These are phyloP conservation scores for Xiphophorus couchianus DNA, from an alignment of 2,113 vertebrate species.

Conservation along the genomic window DNA sequence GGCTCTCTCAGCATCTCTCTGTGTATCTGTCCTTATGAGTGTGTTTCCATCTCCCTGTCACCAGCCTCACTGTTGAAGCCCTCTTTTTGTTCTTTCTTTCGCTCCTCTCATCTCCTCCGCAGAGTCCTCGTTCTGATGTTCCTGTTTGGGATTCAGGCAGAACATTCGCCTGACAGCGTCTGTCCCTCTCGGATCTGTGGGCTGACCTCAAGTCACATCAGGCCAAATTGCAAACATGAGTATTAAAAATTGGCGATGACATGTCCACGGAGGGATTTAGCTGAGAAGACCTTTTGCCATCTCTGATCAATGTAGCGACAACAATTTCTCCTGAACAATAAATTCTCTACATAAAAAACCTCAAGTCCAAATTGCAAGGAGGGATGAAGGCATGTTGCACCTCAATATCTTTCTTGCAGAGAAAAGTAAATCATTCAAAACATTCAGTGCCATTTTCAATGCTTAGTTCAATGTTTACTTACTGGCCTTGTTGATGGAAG, in stretches of 20 bases:
- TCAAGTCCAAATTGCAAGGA: background rate
- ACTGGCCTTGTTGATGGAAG: slow-evolving; percentile 22
- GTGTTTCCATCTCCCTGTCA: slow-evolving; percentile 47
- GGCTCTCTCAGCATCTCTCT: slow-evolving; percentile 32
- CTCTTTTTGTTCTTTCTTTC: slow-evolving; percentile 35
- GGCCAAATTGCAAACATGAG: slow-evolving; percentile 39
- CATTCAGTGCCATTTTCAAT: slow-evolving; percentile 30
- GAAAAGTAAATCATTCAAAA: slow-evolving; percentile 25
- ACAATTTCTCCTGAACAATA: slow-evolving; percentile 15
- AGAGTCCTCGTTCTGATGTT: slow-evolving; percentile 47
- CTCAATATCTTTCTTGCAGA: slow-evolving; percentile 7
- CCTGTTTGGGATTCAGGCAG: slow-evolving; percentile 49
- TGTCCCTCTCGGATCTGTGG: slow-evolving; percentile 43
- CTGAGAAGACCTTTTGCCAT: slow-evolving; percentile 27
- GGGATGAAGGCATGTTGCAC: slow-evolving; percentile 9
- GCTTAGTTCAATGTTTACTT: slow-evolving; percentile 19
- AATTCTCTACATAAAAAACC: slow-evolving; percentile 4
- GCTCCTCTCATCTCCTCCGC: slow-evolving; percentile 24
- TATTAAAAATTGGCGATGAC: slow-evolving; percentile 49
- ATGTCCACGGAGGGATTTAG: slow-evolving; percentile 28
- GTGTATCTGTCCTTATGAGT: slow-evolving; percentile 47
- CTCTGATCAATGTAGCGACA: slow-evolving; percentile 57
- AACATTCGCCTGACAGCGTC: slow-evolving; percentile 70
- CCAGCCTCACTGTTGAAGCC: slow-evolving; percentile 43
- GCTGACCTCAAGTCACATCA: slow-evolving; percentile 55